A percentile compares a stretch with the other conserved stretches of the same genome.
These are phyloP conservation scores for Helicoverpa armigera DNA, from an alignment of 1,140 invertebrate genomes.

Conservation along the genomic window DNA sequence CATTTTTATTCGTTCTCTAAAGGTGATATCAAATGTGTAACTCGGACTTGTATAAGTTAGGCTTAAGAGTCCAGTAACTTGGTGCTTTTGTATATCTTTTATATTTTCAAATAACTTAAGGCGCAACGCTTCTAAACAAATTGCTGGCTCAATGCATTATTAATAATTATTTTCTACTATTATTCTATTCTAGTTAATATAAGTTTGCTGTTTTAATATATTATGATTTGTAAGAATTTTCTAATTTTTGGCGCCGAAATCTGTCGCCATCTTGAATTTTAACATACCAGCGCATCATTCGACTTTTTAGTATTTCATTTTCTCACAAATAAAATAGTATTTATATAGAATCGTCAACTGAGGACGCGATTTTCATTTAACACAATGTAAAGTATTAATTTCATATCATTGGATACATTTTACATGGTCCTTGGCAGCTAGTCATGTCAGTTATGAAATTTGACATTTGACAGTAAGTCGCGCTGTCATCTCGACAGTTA, in stretches of 20 bases:
- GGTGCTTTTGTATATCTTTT: constrained; percentile 59
- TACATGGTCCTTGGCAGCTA: constrained; percentile 70
- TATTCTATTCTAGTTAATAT: constrained; percentile 47
- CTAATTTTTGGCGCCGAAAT: constrained; percentile 29
- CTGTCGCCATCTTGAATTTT: constrained; percentile 42
- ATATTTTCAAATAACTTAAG: constrained; percentile 53
- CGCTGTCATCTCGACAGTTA: constrained; percentile 69
- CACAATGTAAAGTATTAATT: constrained; percentile 51
- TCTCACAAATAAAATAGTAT: constrained; percentile 22
- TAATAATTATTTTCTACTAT: constrained; percentile 55
- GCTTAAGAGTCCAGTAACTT: constrained; percentile 57
- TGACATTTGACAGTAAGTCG: constrained; percentile 75
- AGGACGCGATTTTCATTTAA: constrained; percentile 40
- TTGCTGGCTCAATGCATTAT: constrained; percentile 67
- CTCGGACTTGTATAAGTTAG: constrained; percentile 46
- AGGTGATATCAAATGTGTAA: constrained; percentile 9
- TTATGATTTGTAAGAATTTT: constrained; percentile 41
- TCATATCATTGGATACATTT: constrained; percentile 50
- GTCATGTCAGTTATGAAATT: constrained; percentile 74
- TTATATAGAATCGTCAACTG: constrained; percentile 9
- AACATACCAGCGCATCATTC: constrained; percentile 28
- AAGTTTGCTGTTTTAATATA: constrained; percentile 52
- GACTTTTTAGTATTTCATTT: constrained; percentile 32
- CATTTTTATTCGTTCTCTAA: background rate
- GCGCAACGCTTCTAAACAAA: constrained; percentile 63